Evolutionary conservation across 2,113 vertebrate genomes (phyloP), one percentile per base, ranked within the genome.

Genomic region (Oostethus manadensis): DNA sequence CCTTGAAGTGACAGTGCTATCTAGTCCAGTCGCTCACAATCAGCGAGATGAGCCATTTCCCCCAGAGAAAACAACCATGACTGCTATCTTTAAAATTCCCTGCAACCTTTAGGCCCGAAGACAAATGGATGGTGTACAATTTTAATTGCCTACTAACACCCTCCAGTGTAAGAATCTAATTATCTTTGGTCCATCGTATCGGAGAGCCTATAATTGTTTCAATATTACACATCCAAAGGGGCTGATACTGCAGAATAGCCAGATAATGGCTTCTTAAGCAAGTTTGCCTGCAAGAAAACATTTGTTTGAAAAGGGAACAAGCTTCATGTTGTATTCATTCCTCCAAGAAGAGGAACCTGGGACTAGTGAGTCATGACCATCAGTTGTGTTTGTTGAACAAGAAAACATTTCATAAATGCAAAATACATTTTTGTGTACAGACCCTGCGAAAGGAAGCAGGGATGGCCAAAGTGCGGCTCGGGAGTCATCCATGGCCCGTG

Each of bases 101-200:
- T 45, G 38, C 71, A 88, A 85, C 83, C 84, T 83, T 84, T 83
- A 85, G 77, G 77, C 88, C 88, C 64, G 65, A 82, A 89, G 87
- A 90, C 86, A 89, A 90, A 90, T 89, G 84, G 83, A 85, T 79
- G 84, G 79, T 85, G 83, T 87, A 80, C 75, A 38, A 78, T 86
- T 89, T 88, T 91, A 91, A 91, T 90, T 90, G 88, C 84, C 85
- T 85, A 77, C 77, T 84, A 82, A 84, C 79, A 73, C 76, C 83
- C 88, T 88, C 82, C 82, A 87, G 88, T 87, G 85, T 81, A 84
- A 81, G 81, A 88, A 89, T 90, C 84, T 89, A 89, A 91, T 91
- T 91, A 90, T 90, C 88, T 88, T 68, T 82, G 84, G 87, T 87
- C 87, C 83, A 86, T 89, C 85, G 87, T 90, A 90, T 88, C 77